Base-by-base conservation (phyloP, 2,797 vertebrate genomes). In the Megaceryle alcyon region DNA sequence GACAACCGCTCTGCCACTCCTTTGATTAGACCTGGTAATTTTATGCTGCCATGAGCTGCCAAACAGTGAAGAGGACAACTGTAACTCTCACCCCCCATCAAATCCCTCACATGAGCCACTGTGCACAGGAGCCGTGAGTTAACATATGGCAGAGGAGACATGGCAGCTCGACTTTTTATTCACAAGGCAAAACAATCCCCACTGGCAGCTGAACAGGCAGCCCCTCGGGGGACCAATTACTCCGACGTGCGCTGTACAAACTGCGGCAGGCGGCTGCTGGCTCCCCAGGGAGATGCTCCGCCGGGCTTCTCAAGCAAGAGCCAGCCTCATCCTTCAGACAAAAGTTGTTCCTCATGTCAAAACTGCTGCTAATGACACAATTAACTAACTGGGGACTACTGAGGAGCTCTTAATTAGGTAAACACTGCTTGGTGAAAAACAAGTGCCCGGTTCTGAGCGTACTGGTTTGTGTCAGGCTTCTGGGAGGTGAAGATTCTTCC, bases 381-480 rank as follows among this genome's bases (percentile, higher is more conserved):
- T 98, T 97, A 98, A 98, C 95, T 95, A 97, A 69, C 98, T 63
- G 92, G 97, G 97, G 98, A 98, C 97, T 83, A 87, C 93, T 51
- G 92, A 97, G 97, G 91, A 96, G 97, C 98, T 98, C 98, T 98
- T 98, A 98, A 98, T 98, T 98, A 98, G 98, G 96, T 97, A 97
- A 98, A 98, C 97, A 98, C 29, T n/a, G 95, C 86, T 96, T 33
- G n/a, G 83, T 6, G 95, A 94, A 96, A 73, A 72, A 72, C 46
- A 90, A 90, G 93, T 18, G 88, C 96, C 95, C 12, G 4, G 87
- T 86, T 92, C 96, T 82, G 83, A 89, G 95, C 51, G 7, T 41
- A 82, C 92, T n/a, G 21, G 85, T 80, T 53, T 18, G 43, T 98
- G 98, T 97, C 98, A 97, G 92, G 81, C 82, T 89, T 88, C 90